Conservation (phyloP, 2,113 vertebrate species). For the Dromiciops gliroides region DNA sequence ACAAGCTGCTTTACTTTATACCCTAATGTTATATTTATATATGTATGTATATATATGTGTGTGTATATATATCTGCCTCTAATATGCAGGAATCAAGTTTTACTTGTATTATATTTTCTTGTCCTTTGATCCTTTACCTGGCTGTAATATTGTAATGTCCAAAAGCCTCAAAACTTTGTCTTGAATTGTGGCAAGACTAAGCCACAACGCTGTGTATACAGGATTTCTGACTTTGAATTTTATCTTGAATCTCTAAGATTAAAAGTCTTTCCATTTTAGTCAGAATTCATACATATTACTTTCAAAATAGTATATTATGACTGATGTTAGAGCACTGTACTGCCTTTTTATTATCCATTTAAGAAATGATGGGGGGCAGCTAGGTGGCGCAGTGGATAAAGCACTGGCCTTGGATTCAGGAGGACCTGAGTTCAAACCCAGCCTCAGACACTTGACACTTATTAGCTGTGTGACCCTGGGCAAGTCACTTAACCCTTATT, state of each 20-base stretch:
- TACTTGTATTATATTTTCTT: background rate
- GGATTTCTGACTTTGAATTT: background rate
- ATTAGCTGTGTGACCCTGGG: no score
- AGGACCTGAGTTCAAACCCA: no score
- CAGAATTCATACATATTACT: background rate
- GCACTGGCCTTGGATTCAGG: no score
- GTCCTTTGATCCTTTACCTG: conserved; percentile 1
- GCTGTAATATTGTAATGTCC: background rate
- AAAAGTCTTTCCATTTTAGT: background rate
- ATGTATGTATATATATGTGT: no score
- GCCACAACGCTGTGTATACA: no score
- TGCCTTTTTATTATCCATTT: background rate
- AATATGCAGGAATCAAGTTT: background rate
- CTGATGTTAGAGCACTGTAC: background rate
- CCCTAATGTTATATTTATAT: background rate
- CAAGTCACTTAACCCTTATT: no score
- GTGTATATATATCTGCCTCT: background rate
- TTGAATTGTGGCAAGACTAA: background rate
- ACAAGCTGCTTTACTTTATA: conserved; percentile 29
- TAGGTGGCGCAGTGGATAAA: no score
- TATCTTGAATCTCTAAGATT: background rate
- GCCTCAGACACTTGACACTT: no score
- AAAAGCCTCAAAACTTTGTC: background rate
- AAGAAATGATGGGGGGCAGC: background rate
- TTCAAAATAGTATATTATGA: background rate